phyloP scores from a whole-genome alignment of 2,888 invertebrate species.

The Orthosia cruda region DNA sequence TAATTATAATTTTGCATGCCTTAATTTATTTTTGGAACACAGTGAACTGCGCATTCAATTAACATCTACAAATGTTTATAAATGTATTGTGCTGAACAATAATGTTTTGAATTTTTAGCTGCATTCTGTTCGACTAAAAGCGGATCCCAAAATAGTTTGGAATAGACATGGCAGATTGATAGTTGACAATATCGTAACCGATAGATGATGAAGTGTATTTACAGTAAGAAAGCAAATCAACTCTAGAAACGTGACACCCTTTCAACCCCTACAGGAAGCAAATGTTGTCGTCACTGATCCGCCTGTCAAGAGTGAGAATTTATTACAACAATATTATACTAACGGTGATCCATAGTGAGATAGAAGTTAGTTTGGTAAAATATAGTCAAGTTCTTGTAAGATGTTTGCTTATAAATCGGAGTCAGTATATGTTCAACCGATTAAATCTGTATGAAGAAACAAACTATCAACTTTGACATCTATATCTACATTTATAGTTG shows the following conservation, averaged over 20 bases:
- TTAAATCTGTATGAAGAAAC: background rate
- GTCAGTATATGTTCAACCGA: background rate
- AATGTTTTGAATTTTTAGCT: no score
- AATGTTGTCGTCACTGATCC: constrained; percentile 43
- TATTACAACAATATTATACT: constrained; percentile 8
- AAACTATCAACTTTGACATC: background rate
- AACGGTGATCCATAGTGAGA: constrained; percentile 2
- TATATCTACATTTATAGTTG: no score
- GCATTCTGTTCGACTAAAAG: no score
- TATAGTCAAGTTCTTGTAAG: background rate
- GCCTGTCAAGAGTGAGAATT: constrained; percentile 9
- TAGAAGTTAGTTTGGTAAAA: constrained; percentile 1
- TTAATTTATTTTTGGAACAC: no score
- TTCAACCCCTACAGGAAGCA: constrained; percentile 5
- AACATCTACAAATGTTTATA: no score
- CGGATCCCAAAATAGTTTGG: no score
- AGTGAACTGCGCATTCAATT: no score
- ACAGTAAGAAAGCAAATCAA: constrained; percentile 6
- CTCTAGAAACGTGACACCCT: constrained; percentile 8
- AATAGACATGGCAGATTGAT: no score
- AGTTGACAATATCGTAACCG: no score
- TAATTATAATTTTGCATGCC: no score
- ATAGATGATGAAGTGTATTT: constrained; percentile 3
- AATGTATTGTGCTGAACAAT: no score
- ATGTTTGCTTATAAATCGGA: background rate